Percentiles rank a stretch among this genome's conserved stretches.
phyloP scores from a whole-genome alignment of 2,888 invertebrate genomes.

The Hylaea fasciaria region DNA sequence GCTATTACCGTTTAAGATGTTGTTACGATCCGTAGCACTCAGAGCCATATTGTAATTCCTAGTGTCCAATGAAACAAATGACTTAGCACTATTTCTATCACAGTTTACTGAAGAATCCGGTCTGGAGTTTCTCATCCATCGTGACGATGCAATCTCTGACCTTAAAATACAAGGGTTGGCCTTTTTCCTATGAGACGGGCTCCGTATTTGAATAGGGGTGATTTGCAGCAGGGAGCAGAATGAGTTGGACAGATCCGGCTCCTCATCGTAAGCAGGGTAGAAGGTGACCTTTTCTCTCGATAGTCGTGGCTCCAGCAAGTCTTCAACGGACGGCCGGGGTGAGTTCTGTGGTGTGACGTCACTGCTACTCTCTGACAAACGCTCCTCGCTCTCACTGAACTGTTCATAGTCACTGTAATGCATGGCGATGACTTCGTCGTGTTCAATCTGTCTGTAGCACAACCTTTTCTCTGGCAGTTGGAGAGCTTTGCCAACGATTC shows the following conservation, averaged over 20 bases:
- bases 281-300: conserved; percentile 61
- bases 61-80: conserved; percentile 75
- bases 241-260: conserved; percentile 60
- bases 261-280: conserved; percentile 58
- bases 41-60: conserved; percentile 62
- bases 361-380: conserved; percentile 74
- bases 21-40: conserved; percentile 67
- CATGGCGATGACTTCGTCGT: conserved; percentile 76
- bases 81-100: conserved; percentile 80
- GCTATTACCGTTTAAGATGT: conserved; percentile 53
- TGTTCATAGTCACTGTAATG: conserved; percentile 77
- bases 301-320: conserved; percentile 60
- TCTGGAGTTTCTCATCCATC: conserved; percentile 76
- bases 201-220: conserved; percentile 74
- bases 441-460: conserved; percentile 67
- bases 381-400: conserved; percentile 77
- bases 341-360: conserved; percentile 80
- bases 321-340: conserved; percentile 66
- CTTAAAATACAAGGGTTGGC: conserved; percentile 71
- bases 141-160: conserved; percentile 78
- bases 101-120: conserved; percentile 75
- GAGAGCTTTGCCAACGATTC: conserved; percentile 73
- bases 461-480: conserved; percentile 65
- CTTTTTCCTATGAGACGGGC: conserved; percentile 66
- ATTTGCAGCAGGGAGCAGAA: conserved; percentile 79